These are phyloP conservation scores for Ichneumoninae sp. DNA, from an alignment of 2,888 invertebrate genomes.

Conservation along the genomic window DNA sequence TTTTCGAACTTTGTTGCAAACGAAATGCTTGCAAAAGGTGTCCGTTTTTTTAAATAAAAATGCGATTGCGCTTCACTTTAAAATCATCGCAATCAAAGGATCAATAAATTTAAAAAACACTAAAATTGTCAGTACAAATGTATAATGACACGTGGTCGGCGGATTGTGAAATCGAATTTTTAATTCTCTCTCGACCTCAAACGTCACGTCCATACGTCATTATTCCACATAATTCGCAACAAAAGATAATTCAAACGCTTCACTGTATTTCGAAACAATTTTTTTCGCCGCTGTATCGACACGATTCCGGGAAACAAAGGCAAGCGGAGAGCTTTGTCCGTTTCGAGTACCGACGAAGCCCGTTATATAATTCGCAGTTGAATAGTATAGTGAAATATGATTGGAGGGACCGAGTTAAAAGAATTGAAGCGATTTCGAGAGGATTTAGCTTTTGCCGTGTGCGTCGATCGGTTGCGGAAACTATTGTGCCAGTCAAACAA, in stretches of 20 bases:
- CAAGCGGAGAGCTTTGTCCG: neutral
- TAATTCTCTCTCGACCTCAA: neutral
- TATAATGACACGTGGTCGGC: neutral
- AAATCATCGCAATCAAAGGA: no score
- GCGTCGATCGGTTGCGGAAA: slow-evolving; percentile 25
- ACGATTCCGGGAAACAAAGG: neutral
- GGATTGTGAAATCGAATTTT: neutral
- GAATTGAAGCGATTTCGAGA: slow-evolving; percentile 18
- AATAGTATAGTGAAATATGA: slow-evolving; percentile 7
- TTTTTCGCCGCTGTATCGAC: neutral
- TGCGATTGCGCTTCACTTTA: no score
- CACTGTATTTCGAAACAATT: neutral
- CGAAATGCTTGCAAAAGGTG: no score
- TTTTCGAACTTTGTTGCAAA: no score
- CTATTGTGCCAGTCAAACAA: slow-evolving; percentile 41
- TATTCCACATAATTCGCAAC: neutral
- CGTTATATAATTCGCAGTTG: neutral
- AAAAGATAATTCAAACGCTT: neutral
- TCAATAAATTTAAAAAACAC: neutral
- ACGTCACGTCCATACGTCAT: neutral
- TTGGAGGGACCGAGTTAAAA: slow-evolving; percentile 22
- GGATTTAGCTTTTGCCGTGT: neutral
- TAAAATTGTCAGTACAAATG: neutral
- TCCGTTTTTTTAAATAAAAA: no score
- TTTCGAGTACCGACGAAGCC: neutral